Base-by-base conservation (phyloP, 2,888 invertebrate species). In the Drosophila differens region DNA sequence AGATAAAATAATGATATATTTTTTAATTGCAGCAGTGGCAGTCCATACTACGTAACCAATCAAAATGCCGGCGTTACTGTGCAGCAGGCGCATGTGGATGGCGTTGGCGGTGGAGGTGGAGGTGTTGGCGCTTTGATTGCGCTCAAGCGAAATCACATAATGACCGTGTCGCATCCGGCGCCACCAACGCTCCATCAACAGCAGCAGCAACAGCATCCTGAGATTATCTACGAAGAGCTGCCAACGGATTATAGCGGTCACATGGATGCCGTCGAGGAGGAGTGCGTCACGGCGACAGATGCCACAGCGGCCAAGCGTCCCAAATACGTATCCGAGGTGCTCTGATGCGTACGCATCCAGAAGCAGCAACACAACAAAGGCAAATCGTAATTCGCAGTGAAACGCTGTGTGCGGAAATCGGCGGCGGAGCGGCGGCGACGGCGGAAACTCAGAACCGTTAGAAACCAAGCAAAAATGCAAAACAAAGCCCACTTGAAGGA, bases 231-330 rank as follows among this genome's bases (percentile, higher is more conserved):
- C 63, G 93, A 93, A 64, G 93, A 93, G 73, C 79, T 91, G 80
- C 93, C 93, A 64, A 92, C 93, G 35, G 93, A 93, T 75, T 93
- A 92, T 68, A 93, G 92, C 76, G 93, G 92, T 57, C 91, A 91
- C 74, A 91, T 91, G 65, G 92, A 92, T 64, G 84, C 88, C 65
- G 86, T 85, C n/a, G 92, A 92, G 70, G 93, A 93, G 74, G 93
- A 93, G 76, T 93, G 93, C 72, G 88, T 89, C 52, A 61, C 76
- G 32, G 70, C 86, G 68, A 25, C 47, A 9, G 84, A 77, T 63
- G 83, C 74, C 69, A 79, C 89, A 41, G 81, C 70, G 55, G 83
- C 91, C 90, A 94, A 93, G 87, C 90, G 93, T 76, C 90, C 92
- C 75, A 93, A 93, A 88, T 93, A 92, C 76, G 83, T 91, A 44